Base-by-base conservation (phyloP, 2,888 invertebrate genomes). In the Pecten maximus region DNA sequence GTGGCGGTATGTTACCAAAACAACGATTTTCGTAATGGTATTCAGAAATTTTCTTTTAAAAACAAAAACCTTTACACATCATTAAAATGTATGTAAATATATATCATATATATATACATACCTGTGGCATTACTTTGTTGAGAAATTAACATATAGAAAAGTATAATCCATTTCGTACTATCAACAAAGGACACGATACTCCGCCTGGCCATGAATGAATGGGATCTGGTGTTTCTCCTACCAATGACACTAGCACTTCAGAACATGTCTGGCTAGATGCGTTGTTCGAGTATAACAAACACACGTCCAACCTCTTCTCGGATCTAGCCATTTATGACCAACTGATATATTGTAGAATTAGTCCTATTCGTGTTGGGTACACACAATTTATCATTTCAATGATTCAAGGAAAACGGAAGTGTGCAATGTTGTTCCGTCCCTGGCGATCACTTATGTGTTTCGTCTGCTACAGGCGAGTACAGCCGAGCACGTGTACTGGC, bases 321-420 rank as follows among this genome's bases (percentile, higher is more conserved):
- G 74, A 74, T 74, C 28, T 74, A 74, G 74, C 74, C 74, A 74
- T 74, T 74, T 74, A 74, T 74, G 74, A 74, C 74, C 74, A 74
- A 35, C 74, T 74, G 35, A 74, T 74, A 74, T 35, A 74, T 74
- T 74, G 35, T 35, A 74, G 10, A 74, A 74, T 74, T 74, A 74
- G 35, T 74, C 74, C 74, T 12, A 74, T 35, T 74, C 74, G 74
- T 74, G 15, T 74, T 74, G 28, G 35, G 74, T n/a, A 60, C 60
- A 60, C 60, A 60, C 3, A 74, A 35, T 74, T 28, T 74, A 74
- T 74, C 74, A 74, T 74, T 35, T 35, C 74, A 74, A 6, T 74
- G 35, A 74, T 35, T 74, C 74, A 74, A 28, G 74, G 74, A 74
- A 74, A 74, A 74, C 74, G 74, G n/a, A 74, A 74, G 35, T 74